Evolutionary conservation across 2,113 vertebrate genomes (phyloP).

Genomic region (Dipodomys merriami): DNA sequence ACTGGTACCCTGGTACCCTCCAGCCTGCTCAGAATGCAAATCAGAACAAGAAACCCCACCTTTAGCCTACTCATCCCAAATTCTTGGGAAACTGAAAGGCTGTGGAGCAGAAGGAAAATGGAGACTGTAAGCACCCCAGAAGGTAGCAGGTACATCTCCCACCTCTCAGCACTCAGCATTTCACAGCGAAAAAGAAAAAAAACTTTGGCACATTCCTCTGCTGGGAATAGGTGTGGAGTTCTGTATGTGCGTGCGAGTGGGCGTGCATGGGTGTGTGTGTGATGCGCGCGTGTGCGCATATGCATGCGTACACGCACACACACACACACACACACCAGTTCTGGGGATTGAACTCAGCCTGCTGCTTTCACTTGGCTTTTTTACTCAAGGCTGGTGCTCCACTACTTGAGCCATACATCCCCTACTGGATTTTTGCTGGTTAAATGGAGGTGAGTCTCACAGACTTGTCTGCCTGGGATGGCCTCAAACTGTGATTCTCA

Average conservation of each 20-base stretch:
- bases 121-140: background rate
- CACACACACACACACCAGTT: no score
- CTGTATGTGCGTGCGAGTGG: background rate
- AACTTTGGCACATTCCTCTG: background rate
- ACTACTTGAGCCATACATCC: no score
- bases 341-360: no score
- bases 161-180: background rate
- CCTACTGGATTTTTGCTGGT: no score
- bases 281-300: no score
- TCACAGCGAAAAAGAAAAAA: conserved; percentile 1
- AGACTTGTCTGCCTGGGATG: no score
- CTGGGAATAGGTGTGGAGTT: background rate
- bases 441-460: no score
- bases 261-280: no score
- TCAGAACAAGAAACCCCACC: background rate
- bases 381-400: no score
- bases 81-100: background rate
- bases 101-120: background rate
- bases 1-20: background rate
- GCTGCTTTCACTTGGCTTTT: no score
- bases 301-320: no score
- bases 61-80: background rate
- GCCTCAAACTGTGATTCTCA: no score
- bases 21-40: conserved; percentile 5
- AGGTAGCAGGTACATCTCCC: background rate